phyloP scores from a whole-genome alignment of 2,888 invertebrate species.

The Xanthia icteritia region DNA sequence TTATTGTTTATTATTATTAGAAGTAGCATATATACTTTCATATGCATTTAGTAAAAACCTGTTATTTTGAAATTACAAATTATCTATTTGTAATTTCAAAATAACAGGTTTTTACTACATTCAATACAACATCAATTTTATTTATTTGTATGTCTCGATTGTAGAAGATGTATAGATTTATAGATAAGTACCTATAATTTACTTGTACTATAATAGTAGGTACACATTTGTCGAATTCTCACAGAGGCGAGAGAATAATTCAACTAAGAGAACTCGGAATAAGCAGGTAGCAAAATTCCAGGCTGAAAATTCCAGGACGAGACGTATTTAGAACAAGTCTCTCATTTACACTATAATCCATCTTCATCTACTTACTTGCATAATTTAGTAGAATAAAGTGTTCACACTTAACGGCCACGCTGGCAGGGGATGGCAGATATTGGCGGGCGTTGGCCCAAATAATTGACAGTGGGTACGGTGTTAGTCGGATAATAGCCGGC shows the following conservation, averaged over 20 bases:
- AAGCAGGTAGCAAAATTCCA: slow-evolving; percentile 12
- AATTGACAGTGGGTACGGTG: slow-evolving; percentile 55
- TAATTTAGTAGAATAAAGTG: slow-evolving; percentile 46
- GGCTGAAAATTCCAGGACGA: not conserved
- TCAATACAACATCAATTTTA: too few relatives aligned
- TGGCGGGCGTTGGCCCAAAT: slow-evolving; percentile 27
- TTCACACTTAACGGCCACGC: slow-evolving; percentile 26
- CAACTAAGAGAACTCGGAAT: not conserved
- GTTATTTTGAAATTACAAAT: too few relatives aligned
- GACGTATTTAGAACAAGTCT: slow-evolving; percentile 28
- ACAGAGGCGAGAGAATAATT: slow-evolving; percentile 1
- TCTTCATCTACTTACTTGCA: slow-evolving; percentile 50
- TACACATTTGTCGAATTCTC: not conserved
- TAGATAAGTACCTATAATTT: not conserved
- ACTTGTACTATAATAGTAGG: not conserved
- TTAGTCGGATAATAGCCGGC: slow-evolving; percentile 75
- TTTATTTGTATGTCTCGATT: too few relatives aligned
- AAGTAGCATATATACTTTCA: too few relatives aligned
- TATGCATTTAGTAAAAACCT: too few relatives aligned
- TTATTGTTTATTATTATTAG: too few relatives aligned
- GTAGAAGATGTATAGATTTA: too few relatives aligned
- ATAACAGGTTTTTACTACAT: too few relatives aligned
- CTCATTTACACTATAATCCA: slow-evolving; percentile 45
- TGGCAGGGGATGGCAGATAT: slow-evolving; percentile 23
- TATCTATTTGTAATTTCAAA: too few relatives aligned